phyloP scores from a whole-genome alignment of 2,888 invertebrate species.

The Meiosimyza platycephala region DNA sequence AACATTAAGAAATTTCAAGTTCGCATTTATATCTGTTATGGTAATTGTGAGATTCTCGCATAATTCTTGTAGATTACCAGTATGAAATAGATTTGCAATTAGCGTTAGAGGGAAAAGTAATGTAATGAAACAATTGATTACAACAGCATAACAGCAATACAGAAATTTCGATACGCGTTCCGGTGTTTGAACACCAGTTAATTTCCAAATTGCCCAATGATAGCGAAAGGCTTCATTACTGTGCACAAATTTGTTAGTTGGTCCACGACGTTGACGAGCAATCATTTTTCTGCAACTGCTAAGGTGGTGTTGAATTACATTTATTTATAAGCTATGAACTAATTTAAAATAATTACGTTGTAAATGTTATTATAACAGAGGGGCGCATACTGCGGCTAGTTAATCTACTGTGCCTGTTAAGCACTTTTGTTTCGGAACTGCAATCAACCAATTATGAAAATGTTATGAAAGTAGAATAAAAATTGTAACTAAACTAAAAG shows the following conservation, averaged over 20 bases:
- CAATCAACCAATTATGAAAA: no score
- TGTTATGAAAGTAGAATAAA: no score
- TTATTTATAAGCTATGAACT: no score
- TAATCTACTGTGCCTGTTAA: no score
- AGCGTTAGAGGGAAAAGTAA: constrained; percentile 60
- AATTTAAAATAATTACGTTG: no score
- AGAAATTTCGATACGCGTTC: constrained; percentile 24
- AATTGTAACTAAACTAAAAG: no score
- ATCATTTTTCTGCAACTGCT: no score
- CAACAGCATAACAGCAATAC: constrained; percentile 48
- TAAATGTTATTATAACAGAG: no score
- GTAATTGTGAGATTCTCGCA: constrained; percentile 62
- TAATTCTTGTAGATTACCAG: constrained; percentile 51
- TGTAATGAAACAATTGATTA: constrained; percentile 55
- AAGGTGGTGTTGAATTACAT: no score
- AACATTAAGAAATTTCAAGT: constrained; percentile 60
- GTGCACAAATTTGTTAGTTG: constrained; percentile 33
- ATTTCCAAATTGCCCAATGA: constrained; percentile 61
- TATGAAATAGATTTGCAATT: constrained; percentile 53
- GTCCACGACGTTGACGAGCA: neutral
- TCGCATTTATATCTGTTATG: constrained; percentile 59
- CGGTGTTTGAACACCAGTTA: constrained; percentile 55
- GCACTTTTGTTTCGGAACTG: no score
- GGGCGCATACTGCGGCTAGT: no score
- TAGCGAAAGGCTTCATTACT: constrained; percentile 56